A percentile compares a stretch with the other conserved stretches of the same genome.
phyloP scores from a whole-genome alignment of 2,113 vertebrate genomes.

The Notiomystis cincta region DNA sequence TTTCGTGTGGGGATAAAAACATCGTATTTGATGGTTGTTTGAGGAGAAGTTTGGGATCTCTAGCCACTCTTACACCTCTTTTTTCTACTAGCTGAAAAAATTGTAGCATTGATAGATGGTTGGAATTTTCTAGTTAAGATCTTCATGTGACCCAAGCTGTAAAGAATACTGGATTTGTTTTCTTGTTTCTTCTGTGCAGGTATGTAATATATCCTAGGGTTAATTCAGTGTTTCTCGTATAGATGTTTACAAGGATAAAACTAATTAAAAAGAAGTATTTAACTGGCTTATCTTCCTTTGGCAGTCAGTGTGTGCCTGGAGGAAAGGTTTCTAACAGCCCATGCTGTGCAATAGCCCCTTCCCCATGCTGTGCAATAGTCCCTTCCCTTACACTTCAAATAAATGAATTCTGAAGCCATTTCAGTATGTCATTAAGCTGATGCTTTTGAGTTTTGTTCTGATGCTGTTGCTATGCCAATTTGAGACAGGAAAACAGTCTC shows the following conservation, averaged over 20 bases:
- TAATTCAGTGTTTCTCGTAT: neutral
- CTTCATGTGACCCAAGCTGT: neutral
- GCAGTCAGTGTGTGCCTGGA: neutral
- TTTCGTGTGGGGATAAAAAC: neutral
- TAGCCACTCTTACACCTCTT: neutral
- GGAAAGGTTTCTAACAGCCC: neutral
- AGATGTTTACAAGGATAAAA: neutral
- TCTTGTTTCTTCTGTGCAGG: neutral
- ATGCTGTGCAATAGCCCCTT: neutral
- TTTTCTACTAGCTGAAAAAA: neutral
- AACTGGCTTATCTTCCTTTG: neutral
- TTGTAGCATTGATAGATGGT: neutral
- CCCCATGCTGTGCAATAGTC: neutral
- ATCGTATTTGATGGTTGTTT: rapidly evolving
- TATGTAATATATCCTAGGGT: neutral
- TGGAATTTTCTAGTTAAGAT: neutral
- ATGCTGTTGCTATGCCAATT: conserved; percentile 40
- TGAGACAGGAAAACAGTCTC: neutral
- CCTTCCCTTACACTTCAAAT: neutral
- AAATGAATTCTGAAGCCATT: conserved; percentile 10
- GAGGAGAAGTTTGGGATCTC: neutral
- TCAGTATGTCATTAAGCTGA: neutral
- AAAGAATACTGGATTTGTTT: neutral
- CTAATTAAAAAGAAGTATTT: neutral
- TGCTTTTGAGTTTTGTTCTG: conserved; percentile 19